These are phyloP conservation scores for Megalopta genalis DNA, from an alignment of 1,140 invertebrate genomes.

Conservation along the genomic window DNA sequence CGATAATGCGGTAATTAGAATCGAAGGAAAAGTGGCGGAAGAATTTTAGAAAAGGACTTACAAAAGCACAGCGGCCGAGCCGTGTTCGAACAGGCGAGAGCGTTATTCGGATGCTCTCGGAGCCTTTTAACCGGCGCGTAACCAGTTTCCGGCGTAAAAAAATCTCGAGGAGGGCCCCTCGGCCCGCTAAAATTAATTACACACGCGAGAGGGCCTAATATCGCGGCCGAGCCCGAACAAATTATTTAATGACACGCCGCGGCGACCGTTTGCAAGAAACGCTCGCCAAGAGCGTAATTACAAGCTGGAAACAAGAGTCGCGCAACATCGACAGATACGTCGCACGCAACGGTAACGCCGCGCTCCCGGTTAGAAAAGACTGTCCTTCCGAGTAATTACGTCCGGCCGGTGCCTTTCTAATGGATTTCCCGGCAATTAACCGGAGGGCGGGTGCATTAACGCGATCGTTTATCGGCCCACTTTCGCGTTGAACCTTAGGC, in stretches of 20 bases:
- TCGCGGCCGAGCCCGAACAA: background rate
- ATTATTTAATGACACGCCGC: background rate
- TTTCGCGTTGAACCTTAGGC: slow-evolving; percentile 33
- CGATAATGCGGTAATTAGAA: background rate
- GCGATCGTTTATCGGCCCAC: slow-evolving; percentile 39
- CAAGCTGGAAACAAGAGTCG: background rate
- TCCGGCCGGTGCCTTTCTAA: slow-evolving; percentile 3
- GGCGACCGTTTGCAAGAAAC: background rate
- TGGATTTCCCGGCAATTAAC: slow-evolving; percentile 46
- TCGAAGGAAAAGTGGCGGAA: too few species aligned
- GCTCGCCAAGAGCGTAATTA: background rate
- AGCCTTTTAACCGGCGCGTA: background rate
- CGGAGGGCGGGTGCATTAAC: background rate
- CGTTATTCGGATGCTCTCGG: background rate
- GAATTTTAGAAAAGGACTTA: too few species aligned
- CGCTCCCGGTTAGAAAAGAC: background rate
- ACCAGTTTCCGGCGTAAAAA: background rate
- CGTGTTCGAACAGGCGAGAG: background rate
- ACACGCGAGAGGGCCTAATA: background rate
- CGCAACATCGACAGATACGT: background rate
- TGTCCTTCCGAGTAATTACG: slow-evolving; percentile 19
- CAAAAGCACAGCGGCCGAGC: too few species aligned
- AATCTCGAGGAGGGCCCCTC: background rate
- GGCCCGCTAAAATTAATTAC: background rate
- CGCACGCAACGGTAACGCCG: background rate